Evolutionary conservation across 2,113 vertebrate species (phyloP).

Genomic region (Podiceps cristatus): DNA sequence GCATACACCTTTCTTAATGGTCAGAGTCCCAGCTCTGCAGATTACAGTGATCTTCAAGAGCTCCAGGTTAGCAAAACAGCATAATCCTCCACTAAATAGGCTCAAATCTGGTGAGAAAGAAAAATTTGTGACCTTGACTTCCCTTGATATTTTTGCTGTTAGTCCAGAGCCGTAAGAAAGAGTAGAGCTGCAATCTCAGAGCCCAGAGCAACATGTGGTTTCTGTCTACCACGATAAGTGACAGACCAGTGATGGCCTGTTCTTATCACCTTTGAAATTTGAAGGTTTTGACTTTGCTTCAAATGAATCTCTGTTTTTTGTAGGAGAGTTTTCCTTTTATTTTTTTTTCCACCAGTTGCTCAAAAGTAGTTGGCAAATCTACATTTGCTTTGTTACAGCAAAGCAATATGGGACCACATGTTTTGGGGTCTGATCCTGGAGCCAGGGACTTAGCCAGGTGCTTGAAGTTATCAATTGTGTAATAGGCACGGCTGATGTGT

Average conservation of each 20-base stretch:
- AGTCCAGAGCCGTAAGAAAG: background rate
- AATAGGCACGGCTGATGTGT: background rate
- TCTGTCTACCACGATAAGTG: slow-evolving; percentile 37
- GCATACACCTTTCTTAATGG: background rate
- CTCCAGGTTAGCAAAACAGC: background rate
- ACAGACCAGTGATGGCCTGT: slow-evolving; percentile 16
- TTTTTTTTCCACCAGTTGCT: background rate
- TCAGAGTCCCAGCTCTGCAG: background rate
- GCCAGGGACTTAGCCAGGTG: background rate
- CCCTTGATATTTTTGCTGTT: background rate
- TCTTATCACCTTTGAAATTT: slow-evolving; percentile 65
- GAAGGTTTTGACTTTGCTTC: slow-evolving; percentile 45
- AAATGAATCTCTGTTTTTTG: background rate
- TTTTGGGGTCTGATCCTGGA: background rate
- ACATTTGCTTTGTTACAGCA: background rate
- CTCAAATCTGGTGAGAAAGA: background rate
- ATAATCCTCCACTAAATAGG: background rate
- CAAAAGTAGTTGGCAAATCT: slow-evolving; percentile 12
- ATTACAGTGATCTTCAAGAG: background rate
- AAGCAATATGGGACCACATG: background rate
- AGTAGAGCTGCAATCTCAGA: background rate
- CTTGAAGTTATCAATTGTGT: background rate
- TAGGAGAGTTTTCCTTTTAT: background rate
- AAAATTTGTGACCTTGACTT: background rate
- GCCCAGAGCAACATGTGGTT: slow-evolving; percentile 45